Evolutionary conservation across 2,113 vertebrate genomes (phyloP), one percentile per base, ranked within the genome.

Genomic region (Peromyscus leucopus): DNA sequence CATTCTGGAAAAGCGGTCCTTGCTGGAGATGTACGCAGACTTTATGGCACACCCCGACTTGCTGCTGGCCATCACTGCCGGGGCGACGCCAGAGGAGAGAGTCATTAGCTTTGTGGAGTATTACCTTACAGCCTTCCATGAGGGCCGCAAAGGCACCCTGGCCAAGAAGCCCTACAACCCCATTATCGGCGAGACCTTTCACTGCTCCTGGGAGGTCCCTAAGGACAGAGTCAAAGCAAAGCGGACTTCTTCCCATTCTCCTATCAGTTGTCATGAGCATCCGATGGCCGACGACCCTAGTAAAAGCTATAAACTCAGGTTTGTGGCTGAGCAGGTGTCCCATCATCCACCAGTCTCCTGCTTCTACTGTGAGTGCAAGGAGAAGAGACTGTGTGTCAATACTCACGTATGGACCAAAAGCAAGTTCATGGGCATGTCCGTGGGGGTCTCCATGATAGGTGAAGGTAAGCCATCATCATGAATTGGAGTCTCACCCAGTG

Each of bases 401-500:
- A 98, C 99, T 48, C 99, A 99, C 0, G 98, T 99, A 2, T 99
- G 99, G 99, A 99, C 99, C 98, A 99, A 99, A 98, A 99, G 99
- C 99, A 99, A 99, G 98, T 99, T 99, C 98, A 99, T 99, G 99
- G 99, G 99, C 89, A 99, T 99, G 99, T 99, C 99, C 4, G 99
- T 99, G 98, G 99, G 99, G 61, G 99, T 99, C 98, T 99, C 99
- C 92, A 99, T 99, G 99, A 98, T 99, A 42, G 99, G 99, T 89
- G 99, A 99, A 99, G 99, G 99, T 99, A 99, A 99, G 99, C 97
- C 74, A n/a, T 21, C 2, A 13, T 51, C 15, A 26, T 0, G 0
- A 1, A 15, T 9, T 2, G 71, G 82, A 9, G 26, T 67, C 59
- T 10, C 4, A 6, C 9, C 0, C 3, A 2, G 55, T 3, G 61